A percentile compares a stretch with the other conserved stretches of the same genome.
Conservation (phyloP, 2,113 vertebrate species). For the Triplophysa tibetana region DNA sequence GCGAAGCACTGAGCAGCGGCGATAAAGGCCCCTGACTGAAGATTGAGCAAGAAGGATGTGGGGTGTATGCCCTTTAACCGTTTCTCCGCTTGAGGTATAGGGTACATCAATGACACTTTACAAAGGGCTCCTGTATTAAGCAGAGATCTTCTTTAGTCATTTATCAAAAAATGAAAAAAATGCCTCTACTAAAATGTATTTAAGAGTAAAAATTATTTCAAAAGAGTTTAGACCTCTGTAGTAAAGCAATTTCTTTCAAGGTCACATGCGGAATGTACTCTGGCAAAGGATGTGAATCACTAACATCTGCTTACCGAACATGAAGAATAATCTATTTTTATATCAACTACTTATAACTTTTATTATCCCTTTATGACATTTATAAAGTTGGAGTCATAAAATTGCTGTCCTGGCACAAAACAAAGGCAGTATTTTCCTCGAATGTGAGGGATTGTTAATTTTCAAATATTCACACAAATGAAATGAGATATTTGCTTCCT, state of each 20-base stretch:
- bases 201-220: conserved; percentile 1
- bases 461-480: conserved; percentile 47
- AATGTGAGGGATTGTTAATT: conserved; percentile 46
- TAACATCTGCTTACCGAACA: conserved; percentile 23
- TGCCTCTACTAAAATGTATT: too few relatives aligned
- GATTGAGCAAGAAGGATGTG: not conserved
- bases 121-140: not conserved
- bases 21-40: conserved; percentile 11
- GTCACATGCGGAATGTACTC: not conserved
- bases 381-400: conserved; percentile 46
- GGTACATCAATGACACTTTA: not conserved
- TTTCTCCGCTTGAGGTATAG: conserved; percentile 3
- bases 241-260: not conserved
- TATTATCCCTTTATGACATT: conserved; percentile 47
- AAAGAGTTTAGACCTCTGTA: conserved; percentile 7
- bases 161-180: not conserved
- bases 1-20: conserved; percentile 1
- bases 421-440: conserved; percentile 33
- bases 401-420: conserved; percentile 28
- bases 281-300: not conserved
- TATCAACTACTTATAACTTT: conserved; percentile 42
- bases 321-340: conserved; percentile 31
- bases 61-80: not conserved
- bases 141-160: not conserved
- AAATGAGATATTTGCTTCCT: conserved; percentile 38